These are phyloP conservation scores for Gnathonemus longibarbis DNA, from an alignment of 2,113 vertebrate species.

Conservation along the genomic window DNA sequence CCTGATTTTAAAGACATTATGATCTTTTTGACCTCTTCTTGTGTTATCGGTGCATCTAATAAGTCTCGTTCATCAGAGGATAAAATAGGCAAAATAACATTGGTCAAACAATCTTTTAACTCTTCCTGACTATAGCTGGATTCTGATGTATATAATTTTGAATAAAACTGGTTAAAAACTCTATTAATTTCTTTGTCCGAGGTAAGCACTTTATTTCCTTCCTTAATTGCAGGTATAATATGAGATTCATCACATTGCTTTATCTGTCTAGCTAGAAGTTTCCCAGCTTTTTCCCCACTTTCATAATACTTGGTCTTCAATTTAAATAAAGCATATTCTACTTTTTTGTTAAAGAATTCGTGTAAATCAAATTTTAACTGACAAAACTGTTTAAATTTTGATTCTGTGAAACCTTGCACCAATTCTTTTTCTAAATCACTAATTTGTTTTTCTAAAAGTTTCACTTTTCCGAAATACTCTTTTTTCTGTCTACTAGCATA, in stretches of 20 bases:
- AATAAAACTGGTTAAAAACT: neutral
- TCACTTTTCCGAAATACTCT: too few relatives aligned
- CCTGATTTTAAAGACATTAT: too few relatives aligned
- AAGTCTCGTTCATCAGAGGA: too few relatives aligned
- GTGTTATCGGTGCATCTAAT: too few relatives aligned
- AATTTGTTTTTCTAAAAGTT: too few relatives aligned
- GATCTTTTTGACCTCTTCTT: too few relatives aligned
- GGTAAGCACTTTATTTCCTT: neutral
- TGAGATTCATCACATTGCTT: neutral
- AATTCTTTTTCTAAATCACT: too few relatives aligned
- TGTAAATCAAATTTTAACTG: too few relatives aligned
- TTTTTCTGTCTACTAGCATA: too few relatives aligned
- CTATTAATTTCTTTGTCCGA: neutral
- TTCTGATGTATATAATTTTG: neutral
- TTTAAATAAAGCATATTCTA: neutral
- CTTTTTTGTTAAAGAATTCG: neutral
- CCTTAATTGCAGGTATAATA: neutral
- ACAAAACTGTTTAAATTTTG: too few relatives aligned
- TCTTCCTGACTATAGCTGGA: neutral
- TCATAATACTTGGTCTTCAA: neutral
- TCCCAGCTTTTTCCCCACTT: neutral
- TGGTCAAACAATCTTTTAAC: neutral
- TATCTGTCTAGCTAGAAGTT: neutral
- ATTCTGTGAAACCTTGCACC: too few relatives aligned
- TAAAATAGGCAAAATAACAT: too few relatives aligned